A percentile compares a stretch with the other conserved stretches of the same genome.
These are phyloP conservation scores for Monopterus albus DNA, from an alignment of 2,113 vertebrate genomes.

Conservation along the genomic window DNA sequence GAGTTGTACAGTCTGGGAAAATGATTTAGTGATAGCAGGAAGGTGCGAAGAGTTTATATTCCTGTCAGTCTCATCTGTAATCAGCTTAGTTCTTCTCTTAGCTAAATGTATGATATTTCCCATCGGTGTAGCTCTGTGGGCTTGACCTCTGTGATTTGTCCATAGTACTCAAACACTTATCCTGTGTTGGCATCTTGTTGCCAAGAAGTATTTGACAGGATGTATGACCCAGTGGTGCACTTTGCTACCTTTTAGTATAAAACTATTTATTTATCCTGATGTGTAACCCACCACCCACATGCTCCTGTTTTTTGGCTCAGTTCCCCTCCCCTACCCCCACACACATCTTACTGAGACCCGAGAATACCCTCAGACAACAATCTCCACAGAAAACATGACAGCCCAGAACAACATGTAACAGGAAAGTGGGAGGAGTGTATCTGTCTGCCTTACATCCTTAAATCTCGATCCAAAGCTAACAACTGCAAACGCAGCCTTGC, in stretches of 20 bases:
- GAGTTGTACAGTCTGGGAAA: constrained; percentile 51
- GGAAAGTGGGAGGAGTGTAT: constrained; percentile 60
- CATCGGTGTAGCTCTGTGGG: constrained; percentile 3
- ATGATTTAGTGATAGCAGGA: constrained; percentile 55
- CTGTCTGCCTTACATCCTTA: constrained; percentile 72
- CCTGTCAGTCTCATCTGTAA: constrained; percentile 37
- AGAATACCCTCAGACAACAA: constrained; percentile 30
- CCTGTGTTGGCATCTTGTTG: constrained; percentile 12
- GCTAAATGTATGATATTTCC: constrained; percentile 25
- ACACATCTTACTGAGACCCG: background rate
- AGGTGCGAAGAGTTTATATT: constrained; percentile 53
- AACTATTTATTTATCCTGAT: constrained; percentile 4
- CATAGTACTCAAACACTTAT: background rate
- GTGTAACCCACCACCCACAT: constrained; percentile 1
- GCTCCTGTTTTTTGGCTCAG: constrained; percentile 10
- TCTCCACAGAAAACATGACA: constrained; percentile 56
- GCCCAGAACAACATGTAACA: constrained; percentile 60
- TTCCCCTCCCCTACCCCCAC: too few relatives aligned
- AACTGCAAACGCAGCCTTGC: constrained; percentile 71
- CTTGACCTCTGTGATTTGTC: background rate
- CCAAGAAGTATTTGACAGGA: constrained; percentile 22
- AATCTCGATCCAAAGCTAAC: constrained; percentile 78
- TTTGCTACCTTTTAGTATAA: constrained; percentile 4
- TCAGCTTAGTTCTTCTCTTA: constrained; percentile 28
- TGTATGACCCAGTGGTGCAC: constrained; percentile 5